These are phyloP conservation scores for Lytechinus variegatus DNA, from an alignment of 35 echinoderm and acorn worm genomes.

Conservation along the genomic window DNA sequence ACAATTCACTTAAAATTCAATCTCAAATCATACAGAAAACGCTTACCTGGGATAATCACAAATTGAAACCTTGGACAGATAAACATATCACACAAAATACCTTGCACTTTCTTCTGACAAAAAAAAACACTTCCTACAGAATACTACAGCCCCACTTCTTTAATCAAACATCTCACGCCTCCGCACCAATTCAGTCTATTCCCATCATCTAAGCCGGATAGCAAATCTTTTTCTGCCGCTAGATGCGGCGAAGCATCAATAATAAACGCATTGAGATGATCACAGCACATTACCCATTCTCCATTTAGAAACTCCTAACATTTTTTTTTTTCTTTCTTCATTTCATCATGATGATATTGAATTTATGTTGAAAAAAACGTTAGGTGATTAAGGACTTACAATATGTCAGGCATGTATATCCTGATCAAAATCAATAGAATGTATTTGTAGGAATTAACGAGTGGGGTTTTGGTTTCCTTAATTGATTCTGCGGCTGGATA, in stretches of 20 bases:
- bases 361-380: background rate
- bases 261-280: background rate
- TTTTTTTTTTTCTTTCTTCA: background rate
- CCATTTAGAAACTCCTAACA: too few species aligned
- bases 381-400: too few species aligned
- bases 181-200: background rate
- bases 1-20: too few species aligned
- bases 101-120: background rate
- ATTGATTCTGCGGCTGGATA: background rate
- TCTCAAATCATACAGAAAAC: background rate
- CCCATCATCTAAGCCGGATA: background rate
- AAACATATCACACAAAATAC: background rate
- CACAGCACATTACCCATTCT: background rate
- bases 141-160: background rate
- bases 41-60: background rate
- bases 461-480: background rate
- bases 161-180: background rate
- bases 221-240: background rate
- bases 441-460: background rate
- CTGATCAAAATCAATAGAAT: background rate
- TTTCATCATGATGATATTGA: background rate
- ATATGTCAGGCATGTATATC: background rate
- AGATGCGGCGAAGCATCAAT: background rate
- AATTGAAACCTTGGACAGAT: background rate
- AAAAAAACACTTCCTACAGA: background rate